These are phyloP conservation scores for Euphonia xanthogaster DNA, from an alignment of 2,797 vertebrate genomes.

Conservation along the genomic window DNA sequence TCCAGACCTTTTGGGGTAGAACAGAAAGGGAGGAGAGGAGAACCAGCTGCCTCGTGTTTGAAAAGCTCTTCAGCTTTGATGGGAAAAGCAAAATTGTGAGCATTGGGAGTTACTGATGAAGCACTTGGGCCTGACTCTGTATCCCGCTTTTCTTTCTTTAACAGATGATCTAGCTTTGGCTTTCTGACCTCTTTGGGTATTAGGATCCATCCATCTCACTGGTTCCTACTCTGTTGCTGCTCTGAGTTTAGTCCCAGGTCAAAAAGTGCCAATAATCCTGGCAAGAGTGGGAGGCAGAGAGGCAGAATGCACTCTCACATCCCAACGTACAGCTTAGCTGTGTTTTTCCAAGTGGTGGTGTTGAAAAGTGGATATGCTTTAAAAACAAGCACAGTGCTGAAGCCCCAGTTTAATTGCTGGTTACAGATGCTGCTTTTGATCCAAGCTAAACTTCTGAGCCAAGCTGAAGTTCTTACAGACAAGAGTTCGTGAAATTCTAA, in stretches of 20 bases:
- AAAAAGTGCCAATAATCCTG: neutral
- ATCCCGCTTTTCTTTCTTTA: neutral
- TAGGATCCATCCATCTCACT: neutral
- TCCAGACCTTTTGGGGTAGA: neutral
- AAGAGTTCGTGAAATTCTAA: conserved; percentile 59
- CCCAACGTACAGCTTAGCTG: neutral
- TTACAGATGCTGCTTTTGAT: conserved; percentile 62
- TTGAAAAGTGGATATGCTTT: neutral
- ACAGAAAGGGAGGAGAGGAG: neutral
- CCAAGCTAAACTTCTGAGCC: conserved; percentile 57
- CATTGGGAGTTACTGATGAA: neutral
- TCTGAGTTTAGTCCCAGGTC: neutral
- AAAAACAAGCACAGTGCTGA: neutral
- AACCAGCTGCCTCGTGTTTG: neutral
- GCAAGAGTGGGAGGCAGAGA: neutral
- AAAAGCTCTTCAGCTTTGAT: neutral
- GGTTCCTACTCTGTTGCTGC: neutral
- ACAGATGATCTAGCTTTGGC: neutral
- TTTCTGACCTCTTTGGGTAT: neutral
- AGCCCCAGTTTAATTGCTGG: conserved; percentile 29
- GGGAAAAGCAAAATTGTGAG: neutral
- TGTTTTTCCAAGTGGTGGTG: neutral
- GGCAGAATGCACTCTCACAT: neutral
- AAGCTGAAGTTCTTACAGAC: conserved; percentile 60
- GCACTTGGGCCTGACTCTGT: neutral